A percentile compares a stretch with the other conserved stretches of the same genome.
Evolutionary conservation across 2,888 invertebrate species (phyloP).

Genomic region (Creontiades dilutus): DNA sequence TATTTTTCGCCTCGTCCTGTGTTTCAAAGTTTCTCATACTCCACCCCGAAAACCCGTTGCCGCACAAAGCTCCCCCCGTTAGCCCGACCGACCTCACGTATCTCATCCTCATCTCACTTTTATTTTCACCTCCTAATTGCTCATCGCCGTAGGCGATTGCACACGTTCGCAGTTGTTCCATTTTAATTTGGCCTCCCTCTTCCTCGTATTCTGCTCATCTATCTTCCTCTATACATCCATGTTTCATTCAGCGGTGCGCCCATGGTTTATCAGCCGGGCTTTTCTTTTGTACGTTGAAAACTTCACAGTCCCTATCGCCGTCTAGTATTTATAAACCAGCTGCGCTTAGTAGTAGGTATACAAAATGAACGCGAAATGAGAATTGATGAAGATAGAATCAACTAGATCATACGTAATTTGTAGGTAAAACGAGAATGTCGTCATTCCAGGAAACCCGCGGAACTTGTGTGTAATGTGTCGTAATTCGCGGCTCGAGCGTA

Average conservation of each 20-base stretch:
- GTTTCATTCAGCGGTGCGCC: not conserved
- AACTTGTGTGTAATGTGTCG: no score
- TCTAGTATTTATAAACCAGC: no score
- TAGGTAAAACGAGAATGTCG: no score
- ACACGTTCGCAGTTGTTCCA: conserved; percentile 50
- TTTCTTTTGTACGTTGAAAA: no score
- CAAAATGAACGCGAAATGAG: no score
- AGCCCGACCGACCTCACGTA: conserved; percentile 42
- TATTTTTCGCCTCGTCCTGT: conserved; percentile 48
- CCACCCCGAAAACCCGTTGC: not conserved
- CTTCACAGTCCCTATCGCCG: no score
- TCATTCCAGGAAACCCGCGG: no score
- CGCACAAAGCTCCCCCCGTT: not conserved
- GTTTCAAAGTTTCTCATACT: conserved; percentile 28
- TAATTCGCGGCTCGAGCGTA: no score
- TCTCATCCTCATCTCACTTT: conserved; percentile 33
- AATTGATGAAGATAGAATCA: no score
- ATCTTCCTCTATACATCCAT: not conserved
- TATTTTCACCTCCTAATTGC: conserved; percentile 25
- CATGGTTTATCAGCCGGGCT: not conserved
- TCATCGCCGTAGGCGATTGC: conserved; percentile 50
- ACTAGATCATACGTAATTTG: no score
- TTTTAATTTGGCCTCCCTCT: conserved; percentile 40
- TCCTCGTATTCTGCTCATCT: not conserved
- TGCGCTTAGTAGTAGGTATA: no score